Conservation (phyloP, 2,113 vertebrate species). For the Etheostoma cragini region DNA sequence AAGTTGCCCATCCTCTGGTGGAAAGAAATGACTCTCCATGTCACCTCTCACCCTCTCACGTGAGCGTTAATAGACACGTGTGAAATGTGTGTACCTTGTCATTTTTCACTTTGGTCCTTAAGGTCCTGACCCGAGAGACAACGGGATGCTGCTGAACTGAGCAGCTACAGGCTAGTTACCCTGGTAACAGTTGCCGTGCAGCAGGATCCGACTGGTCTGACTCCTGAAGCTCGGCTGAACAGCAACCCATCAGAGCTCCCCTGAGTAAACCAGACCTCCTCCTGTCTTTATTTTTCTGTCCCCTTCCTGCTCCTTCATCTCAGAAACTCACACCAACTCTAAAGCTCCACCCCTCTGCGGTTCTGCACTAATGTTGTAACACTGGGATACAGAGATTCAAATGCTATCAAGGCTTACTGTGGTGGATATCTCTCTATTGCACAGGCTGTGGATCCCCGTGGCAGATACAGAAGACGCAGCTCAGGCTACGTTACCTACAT, state of each 20-base stretch:
- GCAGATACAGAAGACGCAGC: conserved; percentile 25
- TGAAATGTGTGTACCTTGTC: conserved; percentile 70
- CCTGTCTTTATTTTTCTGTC: conserved; percentile 39
- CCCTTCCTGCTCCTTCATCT: conserved; percentile 46
- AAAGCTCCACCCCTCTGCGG: conserved; percentile 44
- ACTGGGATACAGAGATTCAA: conserved; percentile 46
- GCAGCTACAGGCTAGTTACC: conserved; percentile 86
- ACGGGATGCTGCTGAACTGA: conserved; percentile 83
- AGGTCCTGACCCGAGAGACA: conserved; percentile 86
- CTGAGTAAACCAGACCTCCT: conserved; percentile 78
- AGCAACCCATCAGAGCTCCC: conserved; percentile 68
- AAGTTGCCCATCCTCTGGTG: background rate
- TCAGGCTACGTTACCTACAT: conserved; percentile 24
- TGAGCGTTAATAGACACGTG: conserved; percentile 29
- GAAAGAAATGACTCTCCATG: background rate
- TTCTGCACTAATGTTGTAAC: conserved; percentile 67
- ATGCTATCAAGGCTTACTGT: conserved; percentile 67
- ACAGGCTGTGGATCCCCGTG: conserved; percentile 16
- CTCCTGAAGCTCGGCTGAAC: conserved; percentile 84
- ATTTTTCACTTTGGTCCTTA: conserved; percentile 89
- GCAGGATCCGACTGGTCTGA: conserved; percentile 72
- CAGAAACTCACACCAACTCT: conserved; percentile 57
- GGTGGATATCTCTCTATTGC: conserved; percentile 3
- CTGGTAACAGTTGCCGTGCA: conserved; percentile 87
- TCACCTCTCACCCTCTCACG: conserved; percentile 19